Evolutionary conservation across 2,797 vertebrate genomes (phyloP).

Genomic region (Capromys pilorides): DNA sequence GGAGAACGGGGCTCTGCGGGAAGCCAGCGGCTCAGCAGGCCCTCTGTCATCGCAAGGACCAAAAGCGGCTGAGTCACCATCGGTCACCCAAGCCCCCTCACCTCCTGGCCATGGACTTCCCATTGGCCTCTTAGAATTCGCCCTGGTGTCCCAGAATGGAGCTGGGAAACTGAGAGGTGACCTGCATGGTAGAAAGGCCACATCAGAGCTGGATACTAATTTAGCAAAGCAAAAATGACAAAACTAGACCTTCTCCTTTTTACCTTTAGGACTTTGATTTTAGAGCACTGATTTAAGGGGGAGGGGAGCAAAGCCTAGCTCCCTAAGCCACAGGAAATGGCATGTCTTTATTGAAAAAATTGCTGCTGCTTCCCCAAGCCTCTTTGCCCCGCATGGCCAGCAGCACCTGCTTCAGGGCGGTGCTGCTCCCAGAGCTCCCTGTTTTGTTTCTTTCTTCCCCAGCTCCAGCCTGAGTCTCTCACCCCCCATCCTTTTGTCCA

Average conservation of each 20-base stretch:
- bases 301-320: not conserved
- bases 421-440: not conserved
- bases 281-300: not conserved
- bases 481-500: not conserved
- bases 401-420: not conserved
- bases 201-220: not conserved
- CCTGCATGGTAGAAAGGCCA: not conserved
- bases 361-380: not conserved
- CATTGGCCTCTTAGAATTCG: not conserved
- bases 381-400: not conserved
- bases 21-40: not conserved
- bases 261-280: not conserved
- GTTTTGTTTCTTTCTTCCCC: not conserved
- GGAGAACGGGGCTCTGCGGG: not conserved
- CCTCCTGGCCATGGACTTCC: not conserved
- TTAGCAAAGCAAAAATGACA: not conserved
- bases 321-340: not conserved
- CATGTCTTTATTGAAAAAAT: not conserved
- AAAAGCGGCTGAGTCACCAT: not conserved
- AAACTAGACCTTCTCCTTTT: not conserved
- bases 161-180: rapidly evolving
- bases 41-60: not conserved
- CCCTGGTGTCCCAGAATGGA: rapidly evolving
- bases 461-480: not conserved
- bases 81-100: not conserved